Conservation (phyloP, 2,113 vertebrate genomes). For the Thunnus thynnus region DNA sequence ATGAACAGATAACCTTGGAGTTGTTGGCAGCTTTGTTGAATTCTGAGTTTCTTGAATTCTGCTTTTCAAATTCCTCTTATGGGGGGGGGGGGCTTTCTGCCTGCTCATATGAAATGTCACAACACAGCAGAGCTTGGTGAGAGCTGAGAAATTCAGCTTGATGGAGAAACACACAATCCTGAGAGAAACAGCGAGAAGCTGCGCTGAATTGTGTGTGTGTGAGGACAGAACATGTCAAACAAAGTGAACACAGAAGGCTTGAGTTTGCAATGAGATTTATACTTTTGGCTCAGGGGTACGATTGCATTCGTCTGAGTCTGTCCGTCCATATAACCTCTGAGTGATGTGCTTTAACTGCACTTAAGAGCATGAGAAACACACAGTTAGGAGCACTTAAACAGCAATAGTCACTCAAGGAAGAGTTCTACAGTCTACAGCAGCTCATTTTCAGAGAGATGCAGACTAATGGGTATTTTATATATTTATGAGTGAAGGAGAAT, state of each 20-base stretch:
- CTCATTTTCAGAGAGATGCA: conserved; percentile 5
- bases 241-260: conserved; percentile 31
- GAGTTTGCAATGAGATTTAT: conserved; percentile 47
- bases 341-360: conserved; percentile 55
- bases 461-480: conserved; percentile 49
- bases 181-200: conserved; percentile 16
- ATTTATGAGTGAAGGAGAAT: conserved; percentile 48
- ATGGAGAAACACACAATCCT: conserved; percentile 9
- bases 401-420: conserved; percentile 41
- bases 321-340: conserved; percentile 55
- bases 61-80: conserved; percentile 5
- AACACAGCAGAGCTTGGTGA: conserved; percentile 36
- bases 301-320: conserved; percentile 46
- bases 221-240: conserved; percentile 39
- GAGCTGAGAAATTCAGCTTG: not conserved
- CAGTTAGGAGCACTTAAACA: conserved; percentile 54
- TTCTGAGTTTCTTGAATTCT: conserved; percentile 40
- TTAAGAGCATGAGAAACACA: conserved; percentile 45
- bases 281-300: conserved; percentile 50
- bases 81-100: conserved; percentile 9
- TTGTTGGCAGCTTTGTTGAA: conserved; percentile 35
- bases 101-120: conserved; percentile 51
- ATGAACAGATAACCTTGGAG: conserved; percentile 51
- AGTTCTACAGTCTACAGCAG: conserved; percentile 20
- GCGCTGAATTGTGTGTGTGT: not conserved